Conservation (phyloP, 2,888 invertebrate genomes). For the Eledona agricola region DNA sequence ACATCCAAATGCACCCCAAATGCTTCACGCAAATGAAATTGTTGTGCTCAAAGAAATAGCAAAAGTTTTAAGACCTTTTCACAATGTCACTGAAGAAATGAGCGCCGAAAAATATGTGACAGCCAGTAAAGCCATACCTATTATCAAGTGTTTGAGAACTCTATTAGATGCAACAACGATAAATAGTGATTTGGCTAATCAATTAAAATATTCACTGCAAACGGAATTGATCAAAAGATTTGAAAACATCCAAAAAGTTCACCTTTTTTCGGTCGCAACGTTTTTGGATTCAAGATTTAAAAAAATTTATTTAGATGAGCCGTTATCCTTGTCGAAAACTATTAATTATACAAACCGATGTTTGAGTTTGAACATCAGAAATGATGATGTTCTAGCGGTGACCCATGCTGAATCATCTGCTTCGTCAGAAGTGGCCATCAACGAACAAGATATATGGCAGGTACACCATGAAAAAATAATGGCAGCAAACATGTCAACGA, state of each 20-base stretch:
- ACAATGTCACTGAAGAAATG: slow-evolving; percentile 50
- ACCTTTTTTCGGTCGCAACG: background rate
- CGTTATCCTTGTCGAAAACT: background rate
- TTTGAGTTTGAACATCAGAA: background rate
- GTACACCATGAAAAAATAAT: background rate
- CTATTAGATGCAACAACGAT: slow-evolving; percentile 35
- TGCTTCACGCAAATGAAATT: slow-evolving; percentile 48
- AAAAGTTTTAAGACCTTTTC: slow-evolving; percentile 45
- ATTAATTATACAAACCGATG: background rate
- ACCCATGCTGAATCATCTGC: no score
- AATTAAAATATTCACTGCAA: background rate
- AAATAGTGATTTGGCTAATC: background rate
- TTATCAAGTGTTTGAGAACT: slow-evolving; percentile 45
- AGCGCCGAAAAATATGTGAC: slow-evolving; percentile 49
- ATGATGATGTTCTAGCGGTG: no score
- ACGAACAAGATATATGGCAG: background rate
- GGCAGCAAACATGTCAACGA: background rate
- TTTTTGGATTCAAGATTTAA: background rate
- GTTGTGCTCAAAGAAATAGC: slow-evolving; percentile 10
- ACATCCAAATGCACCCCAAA: slow-evolving; percentile 46
- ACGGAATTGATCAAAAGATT: background rate
- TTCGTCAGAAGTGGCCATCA: no score
- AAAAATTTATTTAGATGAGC: background rate
- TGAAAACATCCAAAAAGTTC: background rate
- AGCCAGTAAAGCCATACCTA: slow-evolving; percentile 49